Percentiles rank a stretch among this genome's conserved stretches.
Evolutionary conservation across 2,888 invertebrate species (phyloP).

Genomic region (Poecilobothrus nobilitatus): DNA sequence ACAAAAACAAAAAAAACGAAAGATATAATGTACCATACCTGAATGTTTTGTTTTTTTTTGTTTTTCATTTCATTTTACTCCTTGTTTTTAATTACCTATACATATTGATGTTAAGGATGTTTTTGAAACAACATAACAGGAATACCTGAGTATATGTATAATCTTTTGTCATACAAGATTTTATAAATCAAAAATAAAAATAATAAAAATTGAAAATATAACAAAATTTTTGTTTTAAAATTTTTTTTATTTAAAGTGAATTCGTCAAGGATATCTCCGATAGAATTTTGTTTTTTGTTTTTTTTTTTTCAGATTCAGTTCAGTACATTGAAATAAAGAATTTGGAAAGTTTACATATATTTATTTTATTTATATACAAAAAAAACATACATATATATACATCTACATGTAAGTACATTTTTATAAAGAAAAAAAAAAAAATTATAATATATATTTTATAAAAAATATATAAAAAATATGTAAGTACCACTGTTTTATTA

Average conservation of each 20-base stretch:
- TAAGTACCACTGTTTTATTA: too few relatives aligned
- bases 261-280: background rate
- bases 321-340: background rate
- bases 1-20: background rate
- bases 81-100: background rate
- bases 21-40: too few relatives aligned
- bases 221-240: background rate
- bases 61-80: background rate
- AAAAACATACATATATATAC: background rate
- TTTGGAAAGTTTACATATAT: background rate
- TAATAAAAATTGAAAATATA: too few relatives aligned
- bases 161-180: background rate
- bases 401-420: too few relatives aligned
- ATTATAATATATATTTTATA: too few relatives aligned
- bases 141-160: too few relatives aligned
- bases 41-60: background rate
- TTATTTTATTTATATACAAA: background rate
- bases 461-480: too few relatives aligned
- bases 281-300: too few relatives aligned
- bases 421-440: too few relatives aligned
- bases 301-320: too few relatives aligned
- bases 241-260: background rate
- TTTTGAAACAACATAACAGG: background rate
- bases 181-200: background rate
- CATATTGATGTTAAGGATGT: background rate